Base-by-base conservation (phyloP, 2,888 invertebrate genomes). In the Catocala fraxini region DNA sequence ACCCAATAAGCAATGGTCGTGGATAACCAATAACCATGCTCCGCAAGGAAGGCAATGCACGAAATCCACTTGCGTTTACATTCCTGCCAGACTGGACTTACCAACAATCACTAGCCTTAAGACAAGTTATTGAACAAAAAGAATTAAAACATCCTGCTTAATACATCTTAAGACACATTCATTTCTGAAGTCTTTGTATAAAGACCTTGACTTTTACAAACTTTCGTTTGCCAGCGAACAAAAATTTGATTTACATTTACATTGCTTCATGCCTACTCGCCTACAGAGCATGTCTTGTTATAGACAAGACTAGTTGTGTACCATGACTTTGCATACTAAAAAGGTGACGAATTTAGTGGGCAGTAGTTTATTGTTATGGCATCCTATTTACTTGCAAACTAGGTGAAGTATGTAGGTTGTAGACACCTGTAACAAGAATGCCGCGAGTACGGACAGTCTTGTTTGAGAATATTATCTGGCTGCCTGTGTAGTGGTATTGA, bases 131-230 rank as follows among this genome's bases (percentile, higher is more conserved):
- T 39, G 6, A 2, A 39, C 6, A 39, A 39, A 39, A 39, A 39
- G 7, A 39, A 39, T 39, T 25, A 58, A 53, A 70, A 42, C 42
- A 55, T 48, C 51, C 53, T 45, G 43, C 33, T 59, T 58, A 43
- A 59, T 10, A 54, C 0, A 58, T 25, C 51, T 52, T 25, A 10
- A 48, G 25, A 43, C 6, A 49, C 46, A 72, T 63, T 63, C 59
- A 25, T 71, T 51, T n/a, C 59, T 48, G 56, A 7, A 35, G 45
- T 49, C 42, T 65, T 48, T 54, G 58, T 59, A 35, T 57, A 47
- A 12, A 52, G 63, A 25, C 83, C 83, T 82, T 83, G 82, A 82
- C 79, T 83, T 81, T 79, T 51, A 46, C 51, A 13, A 58, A 77
- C 83, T 83, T 81, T 81, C 82, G 68, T 73, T 71, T 53, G 64